Base-by-base conservation (phyloP, 35 echinoderm and acorn worm genomes). In the Holothuria glaberrima region DNA sequence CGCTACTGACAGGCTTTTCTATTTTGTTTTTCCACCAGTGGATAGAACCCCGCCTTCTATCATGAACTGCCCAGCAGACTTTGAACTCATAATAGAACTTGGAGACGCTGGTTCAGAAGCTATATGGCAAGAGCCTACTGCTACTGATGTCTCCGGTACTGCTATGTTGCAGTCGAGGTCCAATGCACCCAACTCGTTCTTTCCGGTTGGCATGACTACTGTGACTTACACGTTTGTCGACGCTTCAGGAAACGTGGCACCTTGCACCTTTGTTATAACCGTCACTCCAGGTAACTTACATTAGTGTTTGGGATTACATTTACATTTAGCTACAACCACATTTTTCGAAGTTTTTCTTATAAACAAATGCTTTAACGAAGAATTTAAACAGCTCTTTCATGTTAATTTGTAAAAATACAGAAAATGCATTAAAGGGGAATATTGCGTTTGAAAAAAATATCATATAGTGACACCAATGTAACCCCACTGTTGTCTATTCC, bases 61-160 rank as follows among this genome's bases (percentile, higher is more conserved):
- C 30, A 10, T 18, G 5, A 86, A 58, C 50, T 90, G 87, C 65
- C 92, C 92, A 26, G 35, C 28, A 18, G 71, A 90, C 36, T 65
- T 94, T 48, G 66, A 31, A 17, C 28, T 50, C 0, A 82, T 63
- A n/a, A 75, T 93, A 12, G 71, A 88, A 27, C 30, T 90, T 86
- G 91, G 91, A 1, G 84, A 30, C 14, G 63, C 48, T 17, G 68
- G 59, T 30, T 86, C 36, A 29, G 14, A 41, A 21, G 74, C 93
- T 16, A 69, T 71, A 2, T 97, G 94, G 94, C 25, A 3, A 31
- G 91, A 88, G 75, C 94, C 94, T 4, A 88, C 88, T 25, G 71
- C 92, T 17, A 91, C 71, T 21, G 94, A 97, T 67, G 66, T 93
- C 54, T 93, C 94, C 7, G 94, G 91, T 0, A 68, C 63, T 29